Evolutionary conservation across 2,888 invertebrate species (phyloP).

Genomic region (Tyria jacobaeae): DNA sequence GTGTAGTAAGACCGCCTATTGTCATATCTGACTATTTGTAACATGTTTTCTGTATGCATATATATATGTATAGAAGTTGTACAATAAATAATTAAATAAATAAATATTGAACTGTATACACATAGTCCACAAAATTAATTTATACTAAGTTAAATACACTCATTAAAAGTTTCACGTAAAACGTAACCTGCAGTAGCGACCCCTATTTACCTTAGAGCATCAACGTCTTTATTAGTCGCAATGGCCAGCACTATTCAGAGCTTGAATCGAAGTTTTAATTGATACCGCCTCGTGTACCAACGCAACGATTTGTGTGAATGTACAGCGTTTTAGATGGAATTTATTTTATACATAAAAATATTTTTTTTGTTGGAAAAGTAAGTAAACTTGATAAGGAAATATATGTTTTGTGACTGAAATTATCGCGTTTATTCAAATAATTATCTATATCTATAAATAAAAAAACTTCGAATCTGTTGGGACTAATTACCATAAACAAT

Average conservation of each 20-base stretch:
- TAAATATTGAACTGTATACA: no score
- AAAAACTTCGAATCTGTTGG: no score
- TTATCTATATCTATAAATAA: no score
- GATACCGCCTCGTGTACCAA: conserved; percentile 56
- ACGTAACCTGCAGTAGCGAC: not conserved
- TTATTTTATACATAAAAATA: conserved; percentile 20
- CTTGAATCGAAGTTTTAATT: conserved; percentile 63
- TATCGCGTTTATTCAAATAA: not conserved
- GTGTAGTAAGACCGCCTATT: no score
- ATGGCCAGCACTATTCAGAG: conserved; percentile 51
- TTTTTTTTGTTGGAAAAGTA: conserved; percentile 7
- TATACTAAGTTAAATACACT: no score
- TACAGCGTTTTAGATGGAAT: conserved; percentile 38
- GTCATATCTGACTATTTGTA: no score
- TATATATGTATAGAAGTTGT: no score
- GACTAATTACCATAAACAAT: no score
- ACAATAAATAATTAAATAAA: no score
- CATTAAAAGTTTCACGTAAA: not conserved
- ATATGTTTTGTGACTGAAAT: not conserved
- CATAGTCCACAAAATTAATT: no score
- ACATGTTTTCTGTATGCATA: no score
- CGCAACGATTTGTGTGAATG: conserved; percentile 44
- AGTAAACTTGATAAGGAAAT: not conserved
- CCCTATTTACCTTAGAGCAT: conserved; percentile 18
- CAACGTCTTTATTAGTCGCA: conserved; percentile 26